phyloP scores from a whole-genome alignment of 2,797 vertebrate genomes.

The Lates japonicus region DNA sequence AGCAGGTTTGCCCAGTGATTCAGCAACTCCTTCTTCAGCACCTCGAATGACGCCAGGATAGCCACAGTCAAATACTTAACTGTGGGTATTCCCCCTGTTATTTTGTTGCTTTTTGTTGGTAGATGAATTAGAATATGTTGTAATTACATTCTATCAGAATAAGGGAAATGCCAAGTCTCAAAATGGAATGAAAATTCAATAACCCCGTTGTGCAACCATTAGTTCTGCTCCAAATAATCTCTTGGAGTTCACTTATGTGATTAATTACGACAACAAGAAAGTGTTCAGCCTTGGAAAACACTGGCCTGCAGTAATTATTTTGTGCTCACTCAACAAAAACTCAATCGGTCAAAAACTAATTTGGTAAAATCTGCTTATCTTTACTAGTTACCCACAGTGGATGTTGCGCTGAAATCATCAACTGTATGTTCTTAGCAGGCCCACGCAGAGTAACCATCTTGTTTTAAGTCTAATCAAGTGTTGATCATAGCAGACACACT shows the following conservation, averaged over 20 bases:
- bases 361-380: constrained; percentile 57
- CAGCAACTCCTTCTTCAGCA: not conserved
- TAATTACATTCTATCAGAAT: constrained; percentile 62
- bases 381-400: constrained; percentile 12
- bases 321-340: constrained; percentile 57
- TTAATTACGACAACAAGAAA: constrained; percentile 75
- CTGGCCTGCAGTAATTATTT: constrained; percentile 63
- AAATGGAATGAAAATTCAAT: constrained; percentile 68
- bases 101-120: constrained; percentile 32
- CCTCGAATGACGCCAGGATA: not conserved
- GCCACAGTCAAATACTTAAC: constrained; percentile 16
- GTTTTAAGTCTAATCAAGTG: constrained; percentile 54
- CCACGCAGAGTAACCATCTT: constrained; percentile 33
- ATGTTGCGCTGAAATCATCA: not conserved
- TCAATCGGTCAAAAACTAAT: constrained; percentile 47
- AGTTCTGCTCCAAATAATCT: constrained; percentile 72
- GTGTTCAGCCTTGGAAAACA: constrained; percentile 62
- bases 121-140: constrained; percentile 53
- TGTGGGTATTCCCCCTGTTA: constrained; percentile 2
- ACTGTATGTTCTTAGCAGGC: not conserved
- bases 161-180: constrained; percentile 52
- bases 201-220: constrained; percentile 69
- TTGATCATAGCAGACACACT: constrained; percentile 65
- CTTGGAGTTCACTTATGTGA: constrained; percentile 72
- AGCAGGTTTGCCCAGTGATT: constrained; percentile 12